Evolutionary conservation across 2,797 vertebrate genomes (phyloP), one percentile per base, ranked within the genome.

Genomic region (Coranthus polyacanthus): DNA sequence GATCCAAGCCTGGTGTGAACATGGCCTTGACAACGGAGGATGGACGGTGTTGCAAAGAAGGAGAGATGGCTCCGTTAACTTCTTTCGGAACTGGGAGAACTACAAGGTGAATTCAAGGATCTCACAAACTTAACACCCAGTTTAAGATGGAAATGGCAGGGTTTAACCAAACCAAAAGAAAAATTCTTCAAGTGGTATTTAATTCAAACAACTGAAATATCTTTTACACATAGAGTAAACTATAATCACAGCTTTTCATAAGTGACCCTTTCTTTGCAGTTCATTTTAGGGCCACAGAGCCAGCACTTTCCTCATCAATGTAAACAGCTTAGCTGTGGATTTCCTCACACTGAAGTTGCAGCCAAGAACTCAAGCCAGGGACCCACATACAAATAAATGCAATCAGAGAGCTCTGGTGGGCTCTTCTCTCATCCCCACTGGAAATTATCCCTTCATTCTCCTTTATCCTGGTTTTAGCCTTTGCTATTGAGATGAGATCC

Each of bases 61-160:
- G 79, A 95, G 78, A 87, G 98, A 99, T 3, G 98, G 98, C 68
- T 96, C 98, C 1, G 95, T 97, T 47, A 99, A 99, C 87, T 99
- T 99, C 85, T 99, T 99, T 86, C 95, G 97, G 59, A 99, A 99
- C 24, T 99, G 97, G 97, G 98, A 99, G 62, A 99, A 95, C 75
- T 99, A 99, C 72, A 99, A 99, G 94, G 97, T 96, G 92, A 85
- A 70, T 18, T 10, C 12, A 24, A 15, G 9, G 22, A 39, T 29
- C 16, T 20, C 12, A 20, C 12, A 1, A 49, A n/a, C n/a, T n/a
- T n/a, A n/a, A 13, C 8, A 22, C 6, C 1, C 17, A 4, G 18
- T 13, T 46, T 34, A 38, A 22, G 2, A 41, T 38, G 11, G 1
- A 36, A n/a, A 37, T 13, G 4, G 1, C 16, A 12, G 11, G 9